phyloP scores from a whole-genome alignment of 2,888 invertebrate genomes.

The Mycalesis mineus region DNA sequence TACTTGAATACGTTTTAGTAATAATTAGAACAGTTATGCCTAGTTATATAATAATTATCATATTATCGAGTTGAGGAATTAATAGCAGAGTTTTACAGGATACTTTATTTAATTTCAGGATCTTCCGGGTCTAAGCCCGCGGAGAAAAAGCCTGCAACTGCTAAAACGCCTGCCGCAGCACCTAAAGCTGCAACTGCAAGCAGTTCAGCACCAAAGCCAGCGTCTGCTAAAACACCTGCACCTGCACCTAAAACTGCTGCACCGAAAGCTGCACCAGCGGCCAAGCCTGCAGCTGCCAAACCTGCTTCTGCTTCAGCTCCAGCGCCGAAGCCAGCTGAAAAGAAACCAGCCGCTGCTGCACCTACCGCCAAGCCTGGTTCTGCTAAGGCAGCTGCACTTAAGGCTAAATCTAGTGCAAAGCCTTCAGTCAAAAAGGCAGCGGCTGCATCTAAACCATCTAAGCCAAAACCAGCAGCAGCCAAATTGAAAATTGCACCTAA shows the following conservation, averaged over 20 bases:
- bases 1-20: too few species aligned
- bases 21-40: too few species aligned
- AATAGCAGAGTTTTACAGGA: too few species aligned
- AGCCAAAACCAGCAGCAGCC: conserved; percentile 71
- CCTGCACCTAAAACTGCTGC: conserved; percentile 67
- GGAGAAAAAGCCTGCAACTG: conserved; percentile 64
- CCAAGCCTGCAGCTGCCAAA: conserved; percentile 68
- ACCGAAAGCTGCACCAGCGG: conserved; percentile 67
- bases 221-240: conserved; percentile 61
- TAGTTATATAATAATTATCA: too few species aligned
- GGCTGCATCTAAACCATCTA: conserved; percentile 63
- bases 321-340: conserved; percentile 58
- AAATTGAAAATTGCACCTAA: conserved; percentile 75
- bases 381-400: conserved; percentile 72
- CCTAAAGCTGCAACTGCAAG: conserved; percentile 58
- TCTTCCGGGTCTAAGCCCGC: conserved; percentile 67
- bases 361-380: conserved; percentile 75
- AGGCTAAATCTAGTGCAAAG: conserved; percentile 72
- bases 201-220: conserved; percentile 51
- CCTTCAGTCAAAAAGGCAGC: conserved; percentile 74
- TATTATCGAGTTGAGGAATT: too few species aligned
- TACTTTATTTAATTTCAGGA: conserved; percentile 36
- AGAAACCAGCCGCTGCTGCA: conserved; percentile 56
- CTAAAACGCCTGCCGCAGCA: conserved; percentile 68
- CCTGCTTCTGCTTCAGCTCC: conserved; percentile 62